These are phyloP conservation scores for Masnerella sp. DNA, from an alignment of 2,888 invertebrate species.

Conservation along the genomic window DNA sequence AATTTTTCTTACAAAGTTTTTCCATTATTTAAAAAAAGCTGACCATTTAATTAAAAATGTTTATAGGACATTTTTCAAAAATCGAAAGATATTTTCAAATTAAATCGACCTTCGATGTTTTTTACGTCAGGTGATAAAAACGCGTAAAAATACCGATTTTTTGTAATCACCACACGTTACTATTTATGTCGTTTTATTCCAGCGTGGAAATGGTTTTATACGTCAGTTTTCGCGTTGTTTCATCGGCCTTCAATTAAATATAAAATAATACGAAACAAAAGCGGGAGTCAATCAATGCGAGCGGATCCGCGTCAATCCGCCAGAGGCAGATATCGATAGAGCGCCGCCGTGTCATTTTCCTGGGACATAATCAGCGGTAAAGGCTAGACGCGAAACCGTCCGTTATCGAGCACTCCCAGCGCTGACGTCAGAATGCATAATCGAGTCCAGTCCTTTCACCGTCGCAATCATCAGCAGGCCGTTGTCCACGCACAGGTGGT, in stretches of 20 bases:
- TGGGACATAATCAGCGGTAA: conserved; percentile 13
- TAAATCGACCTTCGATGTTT: too few species aligned
- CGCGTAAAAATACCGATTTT: too few species aligned
- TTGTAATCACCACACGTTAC: neutral
- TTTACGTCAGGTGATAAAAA: too few species aligned
- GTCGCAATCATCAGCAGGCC: conserved; percentile 34
- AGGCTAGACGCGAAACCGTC: conserved; percentile 22
- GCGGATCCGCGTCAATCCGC: conserved; percentile 31
- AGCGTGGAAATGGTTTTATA: conserved; percentile 19
- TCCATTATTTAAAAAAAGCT: too few species aligned
- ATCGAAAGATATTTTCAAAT: neutral
- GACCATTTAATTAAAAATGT: too few species aligned
- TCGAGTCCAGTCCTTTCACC: conserved; percentile 46
- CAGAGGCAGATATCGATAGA: conserved; percentile 12
- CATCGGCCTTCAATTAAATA: conserved; percentile 26
- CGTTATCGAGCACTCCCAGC: conserved; percentile 27
- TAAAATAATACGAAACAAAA: conserved; percentile 10
- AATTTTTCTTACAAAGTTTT: too few species aligned
- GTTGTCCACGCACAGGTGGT: conserved; percentile 36
- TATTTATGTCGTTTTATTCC: conserved; percentile 19
- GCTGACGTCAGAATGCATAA: conserved; percentile 30
- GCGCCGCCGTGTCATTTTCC: conserved; percentile 31
- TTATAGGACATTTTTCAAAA: too few species aligned
- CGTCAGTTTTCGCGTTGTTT: conserved; percentile 16
- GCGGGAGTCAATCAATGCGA: conserved; percentile 8